Percentiles rank a stretch among this genome's conserved stretches.
Conservation (phyloP, 2,797 vertebrate species). For the Discoglossus pictus region DNA sequence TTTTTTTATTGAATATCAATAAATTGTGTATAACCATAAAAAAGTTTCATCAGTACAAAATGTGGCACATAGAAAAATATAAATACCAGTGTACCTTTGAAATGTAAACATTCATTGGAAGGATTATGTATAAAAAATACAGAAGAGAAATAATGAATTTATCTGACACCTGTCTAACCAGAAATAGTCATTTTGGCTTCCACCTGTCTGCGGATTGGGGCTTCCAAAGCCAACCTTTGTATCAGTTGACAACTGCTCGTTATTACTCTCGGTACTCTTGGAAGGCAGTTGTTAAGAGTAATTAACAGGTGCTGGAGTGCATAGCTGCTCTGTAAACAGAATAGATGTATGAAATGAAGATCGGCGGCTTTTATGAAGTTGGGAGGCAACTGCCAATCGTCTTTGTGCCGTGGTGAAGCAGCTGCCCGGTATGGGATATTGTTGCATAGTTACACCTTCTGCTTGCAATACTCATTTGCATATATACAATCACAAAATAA, state of each 20-base stretch:
- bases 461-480: slow-evolving; percentile 44
- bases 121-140: slow-evolving; percentile 66
- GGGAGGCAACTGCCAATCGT: slow-evolving; percentile 67
- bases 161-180: slow-evolving; percentile 72
- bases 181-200: slow-evolving; percentile 71
- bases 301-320: slow-evolving; percentile 75
- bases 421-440: slow-evolving; percentile 66
- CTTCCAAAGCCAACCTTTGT: slow-evolving; percentile 68
- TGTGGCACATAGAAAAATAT: slow-evolving; percentile 70
- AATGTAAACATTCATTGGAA: slow-evolving; percentile 79
- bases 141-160: slow-evolving; percentile 67
- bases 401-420: slow-evolving; percentile 66
- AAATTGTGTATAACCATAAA: slow-evolving; percentile 79
- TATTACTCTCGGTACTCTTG: slow-evolving; percentile 74
- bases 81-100: slow-evolving; percentile 86
- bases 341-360: slow-evolving; percentile 67
- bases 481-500: slow-evolving; percentile 55
- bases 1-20: slow-evolving; percentile 82
- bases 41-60: slow-evolving; percentile 79
- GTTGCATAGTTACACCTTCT: slow-evolving; percentile 72
- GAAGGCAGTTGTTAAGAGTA: slow-evolving; percentile 74
- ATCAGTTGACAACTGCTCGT: slow-evolving; percentile 70
- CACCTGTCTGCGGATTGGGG: slow-evolving; percentile 62
- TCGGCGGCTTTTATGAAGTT: slow-evolving; percentile 64
- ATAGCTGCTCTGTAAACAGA: slow-evolving; percentile 72